phyloP scores from a whole-genome alignment of 2,888 invertebrate genomes.

The Clunio marinus region DNA sequence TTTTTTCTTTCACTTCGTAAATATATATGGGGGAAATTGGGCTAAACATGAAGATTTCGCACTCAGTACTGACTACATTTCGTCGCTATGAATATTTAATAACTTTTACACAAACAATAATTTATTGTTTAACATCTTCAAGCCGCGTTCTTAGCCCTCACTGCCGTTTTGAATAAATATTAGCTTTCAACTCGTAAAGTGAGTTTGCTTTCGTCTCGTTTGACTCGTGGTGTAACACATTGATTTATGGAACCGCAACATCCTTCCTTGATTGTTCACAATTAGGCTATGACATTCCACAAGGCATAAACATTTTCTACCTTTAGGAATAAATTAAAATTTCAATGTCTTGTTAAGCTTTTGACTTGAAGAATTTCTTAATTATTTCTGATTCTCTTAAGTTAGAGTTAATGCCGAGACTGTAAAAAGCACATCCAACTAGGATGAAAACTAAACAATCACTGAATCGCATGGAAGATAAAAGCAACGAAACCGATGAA shows the following conservation, averaged over 20 bases:
- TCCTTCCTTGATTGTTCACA: conserved; percentile 16
- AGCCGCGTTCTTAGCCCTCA: not conserved
- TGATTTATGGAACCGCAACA: conserved; percentile 28
- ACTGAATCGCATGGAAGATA: conserved; percentile 20
- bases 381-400: no score
- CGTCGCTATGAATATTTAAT: conserved; percentile 34
- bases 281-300: not conserved
- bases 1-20: not conserved
- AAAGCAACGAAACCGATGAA: conserved; percentile 6
- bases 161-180: conserved; percentile 29
- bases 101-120: conserved; percentile 35
- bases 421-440: conserved; percentile 22
- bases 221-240: not conserved
- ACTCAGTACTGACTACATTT: conserved; percentile 3
- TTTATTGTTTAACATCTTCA: conserved; percentile 36
- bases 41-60: not conserved
- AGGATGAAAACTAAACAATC: conserved; percentile 26
- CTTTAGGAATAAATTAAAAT: conserved; percentile 14
- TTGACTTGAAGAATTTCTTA: not conserved
- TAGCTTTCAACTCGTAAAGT: conserved; percentile 26
- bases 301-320: not conserved
- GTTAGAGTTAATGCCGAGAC: not conserved
- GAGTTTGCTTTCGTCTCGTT: conserved; percentile 1
- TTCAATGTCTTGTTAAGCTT: not conserved
- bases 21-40: no score